These are phyloP conservation scores for Pristionchus entomophagus DNA, from an alignment of 2,888 invertebrate species.

Conservation along the genomic window DNA sequence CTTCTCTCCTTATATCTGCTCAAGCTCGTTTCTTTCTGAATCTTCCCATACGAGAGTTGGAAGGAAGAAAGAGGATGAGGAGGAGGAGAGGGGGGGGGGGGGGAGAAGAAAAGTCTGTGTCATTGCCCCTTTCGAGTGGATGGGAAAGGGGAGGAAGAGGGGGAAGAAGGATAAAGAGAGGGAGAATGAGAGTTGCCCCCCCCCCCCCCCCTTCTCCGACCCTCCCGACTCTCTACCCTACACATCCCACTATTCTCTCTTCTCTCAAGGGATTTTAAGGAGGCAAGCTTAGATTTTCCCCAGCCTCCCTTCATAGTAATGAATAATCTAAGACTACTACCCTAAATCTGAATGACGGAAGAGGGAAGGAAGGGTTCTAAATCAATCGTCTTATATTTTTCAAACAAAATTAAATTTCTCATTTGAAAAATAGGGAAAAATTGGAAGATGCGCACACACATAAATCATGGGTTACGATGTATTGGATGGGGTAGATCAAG, in stretches of 20 bases:
- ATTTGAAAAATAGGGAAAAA: too few relatives aligned
- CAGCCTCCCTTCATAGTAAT: not conserved
- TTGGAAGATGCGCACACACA: too few relatives aligned
- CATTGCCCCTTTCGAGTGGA: not conserved
- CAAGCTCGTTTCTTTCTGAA: not conserved
- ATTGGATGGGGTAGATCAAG: not conserved
- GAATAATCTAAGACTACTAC: not conserved
- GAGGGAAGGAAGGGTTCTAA: too few relatives aligned
- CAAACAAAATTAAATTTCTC: not conserved
- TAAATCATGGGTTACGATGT: not conserved
- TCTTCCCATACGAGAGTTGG: constrained; percentile 2
- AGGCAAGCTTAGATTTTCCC: not conserved
- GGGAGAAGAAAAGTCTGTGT: not conserved
- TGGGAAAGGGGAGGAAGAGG: constrained; percentile 1
- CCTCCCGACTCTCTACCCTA: not conserved
- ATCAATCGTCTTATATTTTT: too few relatives aligned
- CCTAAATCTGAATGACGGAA: too few relatives aligned
- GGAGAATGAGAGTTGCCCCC: not conserved
- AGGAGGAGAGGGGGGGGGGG: too few relatives aligned
- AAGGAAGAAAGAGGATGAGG: not conserved
- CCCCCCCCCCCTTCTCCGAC: not conserved
- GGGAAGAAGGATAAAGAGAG: not conserved
- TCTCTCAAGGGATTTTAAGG: not conserved
- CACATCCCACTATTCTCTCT: constrained; percentile 20
- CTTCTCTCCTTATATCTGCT: not conserved